Evolutionary conservation across 2,113 vertebrate species (phyloP).

Genomic region (Pachypanchax playfairii): DNA sequence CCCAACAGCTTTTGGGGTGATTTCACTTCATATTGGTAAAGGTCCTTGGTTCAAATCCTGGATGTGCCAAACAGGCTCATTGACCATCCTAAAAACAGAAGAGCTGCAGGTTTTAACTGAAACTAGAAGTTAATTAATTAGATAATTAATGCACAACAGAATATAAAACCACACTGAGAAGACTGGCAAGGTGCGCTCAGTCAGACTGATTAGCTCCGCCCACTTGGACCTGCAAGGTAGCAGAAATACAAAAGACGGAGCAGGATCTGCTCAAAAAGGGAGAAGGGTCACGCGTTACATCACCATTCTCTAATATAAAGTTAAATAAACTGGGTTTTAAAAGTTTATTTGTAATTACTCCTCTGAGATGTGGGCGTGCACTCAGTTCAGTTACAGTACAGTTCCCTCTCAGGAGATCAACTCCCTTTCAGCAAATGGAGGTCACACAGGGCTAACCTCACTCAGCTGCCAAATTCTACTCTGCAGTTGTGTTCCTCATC

Average conservation of each 20-base stretch:
- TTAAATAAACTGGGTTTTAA: constrained; percentile 18
- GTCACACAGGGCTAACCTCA: constrained; percentile 19
- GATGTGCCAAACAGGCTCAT: background rate
- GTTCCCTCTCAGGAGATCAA: constrained; percentile 1
- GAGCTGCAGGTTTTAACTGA: too few species aligned
- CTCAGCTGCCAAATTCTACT: constrained; percentile 53
- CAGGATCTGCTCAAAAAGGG: background rate
- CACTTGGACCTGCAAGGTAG: background rate
- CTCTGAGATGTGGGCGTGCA: background rate
- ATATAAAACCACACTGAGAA: too few species aligned
- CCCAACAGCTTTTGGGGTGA: too few species aligned
- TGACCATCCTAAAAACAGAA: too few species aligned
- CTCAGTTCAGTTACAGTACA: constrained; percentile 24
- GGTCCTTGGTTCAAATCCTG: background rate
- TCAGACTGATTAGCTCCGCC: background rate
- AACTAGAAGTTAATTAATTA: too few species aligned
- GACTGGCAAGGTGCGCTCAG: too few species aligned
- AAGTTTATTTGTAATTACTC: constrained; percentile 14
- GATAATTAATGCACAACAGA: too few species aligned
- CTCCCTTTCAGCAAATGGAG: constrained; percentile 23
- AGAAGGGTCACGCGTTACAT: background rate
- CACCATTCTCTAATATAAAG: constrained; percentile 9
- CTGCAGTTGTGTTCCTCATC: constrained; percentile 56
- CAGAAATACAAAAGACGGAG: background rate
- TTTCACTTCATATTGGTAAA: too few species aligned